Evolutionary conservation across 2,113 vertebrate species (phyloP).

Genomic region (Glaucomys volans): DNA sequence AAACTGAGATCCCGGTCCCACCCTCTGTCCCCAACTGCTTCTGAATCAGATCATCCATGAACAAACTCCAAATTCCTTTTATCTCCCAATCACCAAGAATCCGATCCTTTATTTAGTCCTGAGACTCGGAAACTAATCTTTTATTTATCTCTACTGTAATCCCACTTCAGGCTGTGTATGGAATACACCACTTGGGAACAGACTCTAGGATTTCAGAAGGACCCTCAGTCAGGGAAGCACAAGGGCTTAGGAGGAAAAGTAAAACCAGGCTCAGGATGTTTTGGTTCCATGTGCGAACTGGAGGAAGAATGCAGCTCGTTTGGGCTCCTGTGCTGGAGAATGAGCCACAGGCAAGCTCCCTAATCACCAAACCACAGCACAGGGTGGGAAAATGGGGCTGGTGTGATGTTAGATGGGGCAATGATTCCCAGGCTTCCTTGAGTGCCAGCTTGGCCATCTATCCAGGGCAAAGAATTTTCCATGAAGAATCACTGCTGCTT

Average conservation of each 20-base stretch:
- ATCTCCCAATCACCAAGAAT: conserved; percentile 81
- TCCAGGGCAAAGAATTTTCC: neutral
- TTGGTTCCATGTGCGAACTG: conserved; percentile 59
- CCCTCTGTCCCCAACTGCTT: conserved; percentile 67
- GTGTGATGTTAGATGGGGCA: neutral
- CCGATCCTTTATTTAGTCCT: conserved; percentile 82
- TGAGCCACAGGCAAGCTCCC: conserved; percentile 24
- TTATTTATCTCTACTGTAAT: conserved; percentile 82
- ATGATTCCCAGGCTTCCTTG: conserved; percentile 3
- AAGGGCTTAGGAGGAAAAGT: conserved; percentile 67
- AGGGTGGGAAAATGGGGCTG: neutral
- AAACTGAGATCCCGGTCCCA: conserved; percentile 62
- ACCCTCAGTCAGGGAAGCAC: conserved; percentile 49
- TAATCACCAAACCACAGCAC: conserved; percentile 32
- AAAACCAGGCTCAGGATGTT: conserved; percentile 76
- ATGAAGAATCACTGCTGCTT: neutral
- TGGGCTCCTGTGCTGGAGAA: conserved; percentile 42
- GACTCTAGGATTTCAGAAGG: conserved; percentile 81
- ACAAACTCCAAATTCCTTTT: conserved; percentile 79
- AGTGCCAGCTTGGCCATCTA: neutral
- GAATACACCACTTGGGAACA: conserved; percentile 73
- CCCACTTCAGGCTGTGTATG: conserved; percentile 73
- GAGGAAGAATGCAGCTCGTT: conserved; percentile 42
- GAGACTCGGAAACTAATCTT: conserved; percentile 80
- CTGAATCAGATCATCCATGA: conserved; percentile 72